Evolutionary conservation across 2,797 vertebrate genomes (phyloP).

Genomic region (Micropoecilia bifurca): DNA sequence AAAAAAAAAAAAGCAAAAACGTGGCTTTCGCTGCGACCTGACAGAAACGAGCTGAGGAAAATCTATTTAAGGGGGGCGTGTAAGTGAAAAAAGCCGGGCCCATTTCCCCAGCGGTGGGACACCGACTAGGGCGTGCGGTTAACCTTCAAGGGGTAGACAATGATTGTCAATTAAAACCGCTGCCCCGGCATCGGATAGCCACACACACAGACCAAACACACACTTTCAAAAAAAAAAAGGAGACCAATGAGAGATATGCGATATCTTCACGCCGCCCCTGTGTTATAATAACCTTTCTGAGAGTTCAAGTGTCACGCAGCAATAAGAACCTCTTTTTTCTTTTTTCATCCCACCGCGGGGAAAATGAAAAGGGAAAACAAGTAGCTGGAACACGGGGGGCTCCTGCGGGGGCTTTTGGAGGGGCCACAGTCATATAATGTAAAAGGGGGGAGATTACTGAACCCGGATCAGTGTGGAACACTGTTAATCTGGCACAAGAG

Average conservation of each 20-base stretch:
- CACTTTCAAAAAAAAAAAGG: constrained; percentile 36
- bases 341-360: constrained; percentile 72
- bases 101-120: constrained; percentile 73
- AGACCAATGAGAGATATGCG: constrained; percentile 76
- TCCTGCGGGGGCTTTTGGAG: constrained; percentile 69
- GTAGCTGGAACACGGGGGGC: constrained; percentile 77
- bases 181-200: constrained; percentile 72
- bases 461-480: constrained; percentile 73
- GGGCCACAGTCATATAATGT: constrained; percentile 72
- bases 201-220: constrained; percentile 34
- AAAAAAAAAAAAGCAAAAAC: background rate
- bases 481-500: constrained; percentile 78
- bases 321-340: constrained; percentile 76
- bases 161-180: constrained; percentile 83
- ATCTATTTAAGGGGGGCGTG: constrained; percentile 77
- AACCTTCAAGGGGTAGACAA: constrained; percentile 82
- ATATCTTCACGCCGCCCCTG: constrained; percentile 63
- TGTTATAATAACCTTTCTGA: constrained; percentile 87
- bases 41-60: constrained; percentile 63
- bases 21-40: constrained; percentile 45
- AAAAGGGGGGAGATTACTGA: constrained; percentile 72
- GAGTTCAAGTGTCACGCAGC: constrained; percentile 85
- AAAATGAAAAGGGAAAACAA: constrained; percentile 86
- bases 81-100: constrained; percentile 75
- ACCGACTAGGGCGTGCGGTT: constrained; percentile 77